Conservation (phyloP, 2,797 vertebrate genomes). For the Monodelphis domestica region DNA sequence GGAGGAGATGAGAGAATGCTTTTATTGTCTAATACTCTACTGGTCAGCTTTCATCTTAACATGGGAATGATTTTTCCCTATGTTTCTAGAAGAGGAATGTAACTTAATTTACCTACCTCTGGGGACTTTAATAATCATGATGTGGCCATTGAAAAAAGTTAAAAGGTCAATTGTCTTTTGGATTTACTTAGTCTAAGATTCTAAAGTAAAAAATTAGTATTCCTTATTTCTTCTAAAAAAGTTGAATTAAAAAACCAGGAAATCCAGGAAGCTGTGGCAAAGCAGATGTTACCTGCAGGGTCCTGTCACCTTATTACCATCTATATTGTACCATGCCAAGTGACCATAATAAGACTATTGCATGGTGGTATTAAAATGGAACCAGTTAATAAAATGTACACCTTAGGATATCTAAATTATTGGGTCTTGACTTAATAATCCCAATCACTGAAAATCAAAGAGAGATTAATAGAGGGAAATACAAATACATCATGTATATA, state of each 20-base stretch:
- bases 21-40: background rate
- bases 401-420: background rate
- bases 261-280: background rate
- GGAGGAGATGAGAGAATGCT: background rate
- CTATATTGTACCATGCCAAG: background rate
- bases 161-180: background rate
- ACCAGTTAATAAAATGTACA: no score
- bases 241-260: background rate
- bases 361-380: no score
- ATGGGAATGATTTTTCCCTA: background rate
- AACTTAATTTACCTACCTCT: background rate
- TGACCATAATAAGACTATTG: no score
- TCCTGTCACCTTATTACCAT: background rate
- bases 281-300: background rate
- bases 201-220: background rate
- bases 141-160: background rate
- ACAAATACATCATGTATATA: no score
- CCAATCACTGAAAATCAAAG: conserved; percentile 28
- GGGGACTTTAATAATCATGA: background rate
- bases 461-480: no score
- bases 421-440: conserved; percentile 6
- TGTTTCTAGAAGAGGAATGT: background rate
- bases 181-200: background rate
- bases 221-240: background rate
- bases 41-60: background rate